Conservation (phyloP, 2,797 vertebrate genomes). For the Cetoscarus ocellatus region DNA sequence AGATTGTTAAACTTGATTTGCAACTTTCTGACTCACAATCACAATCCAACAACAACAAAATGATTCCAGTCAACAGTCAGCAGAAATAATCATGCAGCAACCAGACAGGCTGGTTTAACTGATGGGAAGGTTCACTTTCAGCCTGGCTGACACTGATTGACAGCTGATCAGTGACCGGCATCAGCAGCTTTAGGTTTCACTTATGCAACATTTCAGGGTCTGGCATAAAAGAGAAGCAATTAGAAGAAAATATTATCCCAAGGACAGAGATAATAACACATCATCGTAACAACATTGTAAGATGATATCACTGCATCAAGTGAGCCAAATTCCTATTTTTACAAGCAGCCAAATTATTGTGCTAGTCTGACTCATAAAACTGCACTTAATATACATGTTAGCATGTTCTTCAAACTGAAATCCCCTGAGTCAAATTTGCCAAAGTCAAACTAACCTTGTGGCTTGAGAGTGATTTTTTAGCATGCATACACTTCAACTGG, state of each 20-base stretch:
- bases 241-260: neutral
- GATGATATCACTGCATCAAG: too few relatives aligned
- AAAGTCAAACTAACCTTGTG: too few relatives aligned
- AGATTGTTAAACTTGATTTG: slow-evolving; percentile 31
- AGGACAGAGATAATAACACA: neutral
- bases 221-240: slow-evolving; percentile 3
- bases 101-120: slow-evolving; percentile 69
- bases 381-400: too few relatives aligned
- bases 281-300: too few relatives aligned
- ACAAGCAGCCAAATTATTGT: too few relatives aligned
- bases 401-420: too few relatives aligned
- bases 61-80: neutral
- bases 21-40: slow-evolving; percentile 8
- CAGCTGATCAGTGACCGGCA: slow-evolving; percentile 25
- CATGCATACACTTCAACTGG: too few relatives aligned
- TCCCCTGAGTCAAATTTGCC: too few relatives aligned
- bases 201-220: slow-evolving; percentile 13
- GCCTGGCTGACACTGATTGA: slow-evolving; percentile 26
- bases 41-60: slow-evolving; percentile 7
- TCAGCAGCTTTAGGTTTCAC: neutral
- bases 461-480: too few relatives aligned
- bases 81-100: slow-evolving; percentile 41
- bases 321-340: too few relatives aligned
- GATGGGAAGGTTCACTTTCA: slow-evolving; percentile 40
- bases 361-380: too few relatives aligned